Conservation (phyloP, 2,888 invertebrate species). For the Nycteola revayana region DNA sequence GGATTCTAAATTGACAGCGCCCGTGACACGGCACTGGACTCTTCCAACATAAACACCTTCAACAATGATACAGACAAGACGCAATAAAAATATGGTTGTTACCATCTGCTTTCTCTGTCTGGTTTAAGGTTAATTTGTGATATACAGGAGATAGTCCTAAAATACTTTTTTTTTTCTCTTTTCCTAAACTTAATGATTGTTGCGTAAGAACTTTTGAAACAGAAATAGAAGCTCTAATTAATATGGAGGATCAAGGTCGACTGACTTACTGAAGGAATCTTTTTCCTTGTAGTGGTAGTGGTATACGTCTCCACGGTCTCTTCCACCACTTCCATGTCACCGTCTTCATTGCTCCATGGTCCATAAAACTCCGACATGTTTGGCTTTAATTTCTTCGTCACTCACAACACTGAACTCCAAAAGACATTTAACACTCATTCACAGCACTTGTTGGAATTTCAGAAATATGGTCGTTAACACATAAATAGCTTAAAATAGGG, state of each 20-base stretch:
- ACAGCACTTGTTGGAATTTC: slow-evolving; percentile 52
- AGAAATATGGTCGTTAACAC: slow-evolving; percentile 37
- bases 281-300: slow-evolving; percentile 61
- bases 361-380: slow-evolving; percentile 77
- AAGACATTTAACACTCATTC: slow-evolving; percentile 60
- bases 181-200: slow-evolving; percentile 31
- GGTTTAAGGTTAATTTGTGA: slow-evolving; percentile 30
- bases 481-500: slow-evolving; percentile 28
- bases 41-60: slow-evolving; percentile 67
- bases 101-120: slow-evolving; percentile 37
- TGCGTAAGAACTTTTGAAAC: slow-evolving; percentile 1
- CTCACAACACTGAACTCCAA: slow-evolving; percentile 60
- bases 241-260: too few relatives aligned
- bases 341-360: slow-evolving; percentile 59
- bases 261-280: slow-evolving; percentile 56
- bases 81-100: slow-evolving; percentile 58
- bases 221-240: too few relatives aligned
- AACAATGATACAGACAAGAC: slow-evolving; percentile 57
- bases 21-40: slow-evolving; percentile 64
- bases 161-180: slow-evolving; percentile 31
- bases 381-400: slow-evolving; percentile 39
- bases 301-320: slow-evolving; percentile 69
- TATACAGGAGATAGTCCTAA: slow-evolving; percentile 35
- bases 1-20: slow-evolving; percentile 60
- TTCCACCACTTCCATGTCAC: slow-evolving; percentile 47